Conservation (phyloP, 2,113 vertebrate species). For the Heteronetta atricapilla region DNA sequence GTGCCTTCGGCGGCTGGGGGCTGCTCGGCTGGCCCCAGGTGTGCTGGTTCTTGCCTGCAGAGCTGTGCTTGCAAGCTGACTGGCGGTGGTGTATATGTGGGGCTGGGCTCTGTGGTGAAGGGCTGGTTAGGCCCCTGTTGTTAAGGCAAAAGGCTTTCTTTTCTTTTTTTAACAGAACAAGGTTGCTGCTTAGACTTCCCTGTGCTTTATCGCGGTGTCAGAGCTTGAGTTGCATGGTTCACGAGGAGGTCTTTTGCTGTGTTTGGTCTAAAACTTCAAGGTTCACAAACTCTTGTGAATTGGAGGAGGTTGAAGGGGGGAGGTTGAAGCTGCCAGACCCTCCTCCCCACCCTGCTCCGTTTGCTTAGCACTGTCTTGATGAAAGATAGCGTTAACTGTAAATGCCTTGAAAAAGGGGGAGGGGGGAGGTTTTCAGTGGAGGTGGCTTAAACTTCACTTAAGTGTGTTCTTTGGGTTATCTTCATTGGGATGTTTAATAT, state of each 20-base stretch:
- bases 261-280: background rate
- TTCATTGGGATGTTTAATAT: background rate
- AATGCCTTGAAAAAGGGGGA: background rate
- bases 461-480: background rate
- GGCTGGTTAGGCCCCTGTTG: background rate
- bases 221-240: rapidly evolving
- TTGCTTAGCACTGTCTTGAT: background rate
- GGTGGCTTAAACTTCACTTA: background rate
- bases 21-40: no score
- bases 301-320: background rate
- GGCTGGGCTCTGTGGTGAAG: background rate
- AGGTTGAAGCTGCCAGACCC: background rate
- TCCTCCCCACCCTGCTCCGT: background rate
- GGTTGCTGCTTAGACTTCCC: background rate
- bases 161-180: background rate
- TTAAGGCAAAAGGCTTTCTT: background rate
- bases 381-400: background rate
- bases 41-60: background rate
- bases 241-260: background rate
- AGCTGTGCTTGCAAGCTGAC: background rate
- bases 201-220: rapidly evolving
- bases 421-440: background rate
- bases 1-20: no score
- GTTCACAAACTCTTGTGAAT: background rate
- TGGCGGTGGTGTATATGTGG: background rate